These are phyloP conservation scores for Lepidonotus clava DNA, from an alignment of 2,888 invertebrate genomes.

Conservation along the genomic window DNA sequence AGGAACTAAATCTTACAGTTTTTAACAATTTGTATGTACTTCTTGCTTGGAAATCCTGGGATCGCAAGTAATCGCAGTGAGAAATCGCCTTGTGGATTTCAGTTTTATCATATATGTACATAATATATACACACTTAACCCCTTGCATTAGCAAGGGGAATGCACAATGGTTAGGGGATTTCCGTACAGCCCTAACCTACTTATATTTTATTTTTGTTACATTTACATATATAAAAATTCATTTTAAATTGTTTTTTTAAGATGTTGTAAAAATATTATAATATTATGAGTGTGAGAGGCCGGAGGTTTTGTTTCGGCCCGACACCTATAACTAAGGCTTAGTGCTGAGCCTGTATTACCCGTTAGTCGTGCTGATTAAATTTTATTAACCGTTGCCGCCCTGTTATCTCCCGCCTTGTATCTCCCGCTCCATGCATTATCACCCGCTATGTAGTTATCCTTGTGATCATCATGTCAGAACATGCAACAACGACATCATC, in stretches of 20 bases:
- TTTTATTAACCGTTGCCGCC: background rate
- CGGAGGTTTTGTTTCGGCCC: background rate
- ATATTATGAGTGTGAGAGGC: background rate
- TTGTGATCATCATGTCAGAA: constrained; percentile 9
- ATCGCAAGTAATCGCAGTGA: no score
- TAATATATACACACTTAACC: background rate
- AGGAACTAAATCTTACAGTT: no score
- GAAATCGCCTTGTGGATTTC: no score
- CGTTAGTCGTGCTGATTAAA: background rate
- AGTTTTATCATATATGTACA: no score
- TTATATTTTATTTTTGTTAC: no score
- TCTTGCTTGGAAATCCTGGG: no score
- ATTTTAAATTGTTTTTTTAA: background rate
- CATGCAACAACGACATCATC: background rate
- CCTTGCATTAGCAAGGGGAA: no score
- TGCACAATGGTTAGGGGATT: no score
- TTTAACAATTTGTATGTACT: no score
- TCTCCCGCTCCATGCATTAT: background rate
- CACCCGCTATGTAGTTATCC: background rate
- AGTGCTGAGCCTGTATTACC: constrained; percentile 14
- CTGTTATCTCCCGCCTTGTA: background rate
- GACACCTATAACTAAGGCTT: no score
- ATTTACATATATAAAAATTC: background rate
- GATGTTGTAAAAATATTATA: background rate
- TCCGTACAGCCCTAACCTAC: no score